phyloP scores from a whole-genome alignment of 2,888 invertebrate species.

The Drosophila histrio region DNA sequence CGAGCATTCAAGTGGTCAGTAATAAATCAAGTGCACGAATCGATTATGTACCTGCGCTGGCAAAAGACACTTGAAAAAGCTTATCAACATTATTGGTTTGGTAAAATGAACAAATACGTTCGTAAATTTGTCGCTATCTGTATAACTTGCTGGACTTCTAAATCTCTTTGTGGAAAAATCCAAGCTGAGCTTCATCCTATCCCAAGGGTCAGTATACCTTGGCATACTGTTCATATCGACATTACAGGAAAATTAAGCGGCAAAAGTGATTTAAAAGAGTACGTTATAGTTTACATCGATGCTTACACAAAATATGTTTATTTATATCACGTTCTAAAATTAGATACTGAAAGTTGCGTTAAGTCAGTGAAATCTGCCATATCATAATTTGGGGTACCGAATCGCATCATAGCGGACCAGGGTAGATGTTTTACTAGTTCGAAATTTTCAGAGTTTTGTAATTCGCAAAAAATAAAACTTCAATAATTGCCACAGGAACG shows the following conservation, averaged over 20 bases:
- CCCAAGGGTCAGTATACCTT: neutral
- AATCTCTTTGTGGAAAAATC: neutral
- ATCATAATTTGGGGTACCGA: no score
- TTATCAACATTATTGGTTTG: slow-evolving; percentile 10
- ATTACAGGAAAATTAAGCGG: no score
- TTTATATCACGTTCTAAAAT: no score
- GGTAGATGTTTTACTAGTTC: no score
- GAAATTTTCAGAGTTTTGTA: no score
- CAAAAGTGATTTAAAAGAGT: neutral
- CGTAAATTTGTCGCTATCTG: neutral
- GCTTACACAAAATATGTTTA: neutral
- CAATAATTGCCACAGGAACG: no score
- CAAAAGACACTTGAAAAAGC: neutral
- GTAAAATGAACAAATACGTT: slow-evolving; percentile 13
- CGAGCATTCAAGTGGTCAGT: slow-evolving; percentile 8
- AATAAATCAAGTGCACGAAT: slow-evolving; percentile 10
- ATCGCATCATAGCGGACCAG: no score
- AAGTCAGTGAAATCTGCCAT: no score
- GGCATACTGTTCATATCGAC: neutral
- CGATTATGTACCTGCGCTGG: slow-evolving; percentile 1
- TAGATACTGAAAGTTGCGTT: no score
- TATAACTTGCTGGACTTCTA: neutral
- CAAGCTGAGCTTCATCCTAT: neutral
- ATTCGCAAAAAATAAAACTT: no score
- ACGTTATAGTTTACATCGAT: neutral